Conservation (phyloP, 2,888 invertebrate genomes). For the Eurois occulta region DNA sequence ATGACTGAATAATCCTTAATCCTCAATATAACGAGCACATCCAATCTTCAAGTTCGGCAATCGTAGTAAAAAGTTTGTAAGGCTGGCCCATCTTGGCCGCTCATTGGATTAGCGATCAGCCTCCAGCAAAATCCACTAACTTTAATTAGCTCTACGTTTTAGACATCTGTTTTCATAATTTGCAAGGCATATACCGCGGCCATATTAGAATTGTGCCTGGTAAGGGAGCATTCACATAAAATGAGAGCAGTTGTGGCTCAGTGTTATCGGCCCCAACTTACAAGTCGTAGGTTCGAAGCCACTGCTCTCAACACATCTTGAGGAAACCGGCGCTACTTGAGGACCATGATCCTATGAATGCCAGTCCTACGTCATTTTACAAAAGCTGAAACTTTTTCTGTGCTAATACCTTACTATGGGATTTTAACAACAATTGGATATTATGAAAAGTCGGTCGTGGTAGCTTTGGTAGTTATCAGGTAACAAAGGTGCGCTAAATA, state of each 20-base stretch:
- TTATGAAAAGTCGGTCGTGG: no score
- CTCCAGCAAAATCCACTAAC: constrained; percentile 65
- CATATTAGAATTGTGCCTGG: background rate
- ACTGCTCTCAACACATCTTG: background rate
- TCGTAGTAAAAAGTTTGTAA: constrained; percentile 61
- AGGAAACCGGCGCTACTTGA: no score
- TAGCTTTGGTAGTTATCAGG: no score
- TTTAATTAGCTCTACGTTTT: constrained; percentile 73
- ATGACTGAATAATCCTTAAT: background rate
- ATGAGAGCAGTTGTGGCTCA: background rate
- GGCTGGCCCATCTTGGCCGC: constrained; percentile 9
- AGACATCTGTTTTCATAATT: constrained; percentile 55
- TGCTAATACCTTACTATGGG: no score
- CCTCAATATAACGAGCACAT: constrained; percentile 3
- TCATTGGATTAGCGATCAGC: constrained; percentile 72
- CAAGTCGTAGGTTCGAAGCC: background rate
- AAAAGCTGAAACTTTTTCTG: no score
- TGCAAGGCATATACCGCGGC: constrained; percentile 45
- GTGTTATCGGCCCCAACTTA: background rate
- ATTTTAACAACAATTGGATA: no score
- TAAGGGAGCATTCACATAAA: background rate
- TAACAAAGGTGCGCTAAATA: no score
- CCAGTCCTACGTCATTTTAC: no score
- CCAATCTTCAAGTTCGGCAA: constrained; percentile 27
- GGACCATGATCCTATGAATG: no score